A percentile compares a stretch with the other conserved stretches of the same genome.
phyloP scores from a whole-genome alignment of 1,140 invertebrate genomes.

The Leucophenga varia region DNA sequence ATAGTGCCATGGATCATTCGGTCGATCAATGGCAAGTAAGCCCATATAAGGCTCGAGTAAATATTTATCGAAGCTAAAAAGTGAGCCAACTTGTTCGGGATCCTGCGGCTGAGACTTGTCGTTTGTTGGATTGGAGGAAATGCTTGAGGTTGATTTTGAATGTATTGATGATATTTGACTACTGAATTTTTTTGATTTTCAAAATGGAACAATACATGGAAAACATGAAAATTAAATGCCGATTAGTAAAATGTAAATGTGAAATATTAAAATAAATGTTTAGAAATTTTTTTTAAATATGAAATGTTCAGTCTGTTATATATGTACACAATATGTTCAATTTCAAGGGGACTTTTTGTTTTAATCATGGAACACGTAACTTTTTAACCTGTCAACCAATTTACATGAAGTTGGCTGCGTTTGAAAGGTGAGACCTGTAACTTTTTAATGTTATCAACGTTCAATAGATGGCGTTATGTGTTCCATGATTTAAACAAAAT shows the following conservation, averaged over 20 bases:
- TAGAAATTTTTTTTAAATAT: no score
- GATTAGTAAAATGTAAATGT: constrained; percentile 41
- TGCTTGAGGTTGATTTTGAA: constrained; percentile 17
- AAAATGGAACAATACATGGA: not conserved
- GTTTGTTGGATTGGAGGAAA: constrained; percentile 14
- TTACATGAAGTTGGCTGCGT: no score
- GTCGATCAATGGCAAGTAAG: constrained; percentile 25
- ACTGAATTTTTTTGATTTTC: constrained; percentile 2
- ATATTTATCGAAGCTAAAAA: constrained; percentile 18
- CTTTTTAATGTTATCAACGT: no score
- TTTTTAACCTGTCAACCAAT: no score
- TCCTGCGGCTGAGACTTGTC: constrained; percentile 1
- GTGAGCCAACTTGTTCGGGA: constrained; percentile 21
- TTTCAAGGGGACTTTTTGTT: no score
- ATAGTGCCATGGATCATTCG: constrained; percentile 41
- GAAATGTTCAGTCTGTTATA: no score
- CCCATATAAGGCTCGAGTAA: constrained; percentile 46
- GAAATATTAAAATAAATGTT: constrained; percentile 2
- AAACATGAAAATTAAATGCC: no score
- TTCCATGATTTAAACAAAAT: no score
- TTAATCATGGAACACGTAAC: no score
- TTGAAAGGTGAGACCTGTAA: no score
- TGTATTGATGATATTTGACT: constrained; percentile 24
- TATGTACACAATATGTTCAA: no score
- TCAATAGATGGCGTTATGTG: no score